Percentiles rank a stretch among this genome's conserved stretches.
Evolutionary conservation across 2,113 vertebrate genomes (phyloP).

Genomic region (Narcine bancroftii): DNA sequence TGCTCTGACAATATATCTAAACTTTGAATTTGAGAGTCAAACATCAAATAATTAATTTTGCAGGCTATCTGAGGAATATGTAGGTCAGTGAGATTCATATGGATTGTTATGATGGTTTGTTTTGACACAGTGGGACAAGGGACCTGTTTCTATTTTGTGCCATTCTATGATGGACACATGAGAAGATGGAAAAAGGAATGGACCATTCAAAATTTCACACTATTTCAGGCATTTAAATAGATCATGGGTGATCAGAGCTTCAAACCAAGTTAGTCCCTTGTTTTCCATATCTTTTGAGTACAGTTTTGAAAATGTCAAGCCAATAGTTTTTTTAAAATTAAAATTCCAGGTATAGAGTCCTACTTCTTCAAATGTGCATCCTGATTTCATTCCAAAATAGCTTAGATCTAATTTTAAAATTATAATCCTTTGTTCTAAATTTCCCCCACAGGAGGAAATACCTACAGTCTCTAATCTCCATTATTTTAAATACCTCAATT

Average conservation of each 20-base stretch:
- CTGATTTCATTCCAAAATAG: neutral
- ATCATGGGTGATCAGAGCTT: neutral
- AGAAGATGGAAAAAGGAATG: neutral
- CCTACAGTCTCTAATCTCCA: neutral
- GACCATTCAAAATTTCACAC: neutral
- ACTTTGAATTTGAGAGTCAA: too few species aligned
- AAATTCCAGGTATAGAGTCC: neutral
- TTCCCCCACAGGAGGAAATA: constrained; percentile 18
- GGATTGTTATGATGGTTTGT: too few species aligned
- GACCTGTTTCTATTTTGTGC: too few species aligned
- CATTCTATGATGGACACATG: too few species aligned
- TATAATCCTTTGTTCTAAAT: constrained; percentile 15
- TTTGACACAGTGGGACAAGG: too few species aligned
- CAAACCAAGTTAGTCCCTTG: neutral
- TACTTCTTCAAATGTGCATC: neutral
- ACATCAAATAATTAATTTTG: too few species aligned
- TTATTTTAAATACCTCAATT: constrained; percentile 34
- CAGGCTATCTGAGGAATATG: too few species aligned
- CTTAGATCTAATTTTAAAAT: neutral
- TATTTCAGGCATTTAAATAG: neutral
- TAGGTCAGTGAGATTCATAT: too few species aligned
- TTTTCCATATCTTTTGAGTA: neutral
- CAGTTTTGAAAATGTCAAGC: neutral
- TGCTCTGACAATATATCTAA: too few species aligned
- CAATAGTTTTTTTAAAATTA: neutral